Percentiles rank a stretch among this genome's conserved stretches.
Conservation (phyloP, 1,140 invertebrate genomes). For the Lerema accius region DNA sequence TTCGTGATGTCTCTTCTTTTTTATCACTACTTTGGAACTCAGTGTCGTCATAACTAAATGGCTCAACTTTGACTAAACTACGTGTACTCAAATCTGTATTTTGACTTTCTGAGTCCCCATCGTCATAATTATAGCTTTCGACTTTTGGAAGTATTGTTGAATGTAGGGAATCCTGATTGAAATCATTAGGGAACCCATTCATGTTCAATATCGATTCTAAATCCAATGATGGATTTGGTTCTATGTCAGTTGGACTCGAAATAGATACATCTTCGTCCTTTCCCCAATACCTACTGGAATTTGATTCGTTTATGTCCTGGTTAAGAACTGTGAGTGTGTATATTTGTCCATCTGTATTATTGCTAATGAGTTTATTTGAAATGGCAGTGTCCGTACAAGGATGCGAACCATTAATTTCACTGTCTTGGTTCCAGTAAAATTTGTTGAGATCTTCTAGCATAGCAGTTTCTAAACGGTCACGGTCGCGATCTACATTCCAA, state of each 20-base stretch:
- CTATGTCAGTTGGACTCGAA: slow-evolving; percentile 83
- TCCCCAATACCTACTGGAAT: slow-evolving; percentile 75
- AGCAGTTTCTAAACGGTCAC: slow-evolving; percentile 86
- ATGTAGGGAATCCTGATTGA: slow-evolving; percentile 67
- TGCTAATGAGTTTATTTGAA: slow-evolving; percentile 79
- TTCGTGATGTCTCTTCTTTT: slow-evolving; percentile 82
- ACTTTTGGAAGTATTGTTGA: slow-evolving; percentile 81
- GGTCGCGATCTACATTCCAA: slow-evolving; percentile 88
- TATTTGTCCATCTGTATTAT: slow-evolving; percentile 84
- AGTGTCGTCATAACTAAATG: slow-evolving; percentile 87
- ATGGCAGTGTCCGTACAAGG: slow-evolving; percentile 75
- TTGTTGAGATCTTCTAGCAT: slow-evolving; percentile 92
- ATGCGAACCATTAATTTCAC: slow-evolving; percentile 81
- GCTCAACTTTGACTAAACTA: slow-evolving; percentile 84
- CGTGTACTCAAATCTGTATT: slow-evolving; percentile 86
- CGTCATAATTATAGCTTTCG: slow-evolving; percentile 85
- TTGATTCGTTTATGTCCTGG: slow-evolving; percentile 84
- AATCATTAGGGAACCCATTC: slow-evolving; percentile 83
- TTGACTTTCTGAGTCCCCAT: slow-evolving; percentile 83
- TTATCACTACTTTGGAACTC: slow-evolving; percentile 86
- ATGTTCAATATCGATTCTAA: slow-evolving; percentile 87
- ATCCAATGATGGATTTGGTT: slow-evolving; percentile 84
- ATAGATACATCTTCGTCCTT: slow-evolving; percentile 84
- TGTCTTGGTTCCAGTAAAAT: slow-evolving; percentile 89
- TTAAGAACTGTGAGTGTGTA: slow-evolving; percentile 88